Percentiles rank a stretch among this genome's conserved stretches.
Conservation (phyloP, 1,140 invertebrate genomes). For the Lamellibrachia luymesi region DNA sequence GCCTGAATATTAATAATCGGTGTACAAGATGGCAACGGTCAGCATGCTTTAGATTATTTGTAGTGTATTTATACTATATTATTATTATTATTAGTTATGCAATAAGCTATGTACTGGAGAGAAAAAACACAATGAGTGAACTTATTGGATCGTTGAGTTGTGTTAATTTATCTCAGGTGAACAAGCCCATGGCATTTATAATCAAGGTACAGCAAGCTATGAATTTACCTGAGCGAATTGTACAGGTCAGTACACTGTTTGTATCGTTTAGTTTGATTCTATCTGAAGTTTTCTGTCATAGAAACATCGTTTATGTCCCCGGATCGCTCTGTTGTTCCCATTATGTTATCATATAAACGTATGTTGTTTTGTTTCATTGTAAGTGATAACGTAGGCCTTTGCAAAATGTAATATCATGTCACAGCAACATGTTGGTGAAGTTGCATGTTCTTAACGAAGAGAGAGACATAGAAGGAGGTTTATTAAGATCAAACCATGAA, state of each 20-base stretch:
- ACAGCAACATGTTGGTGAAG: neutral
- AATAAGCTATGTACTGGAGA: neutral
- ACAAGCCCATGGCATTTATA: slow-evolving; percentile 3
- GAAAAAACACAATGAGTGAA: neutral
- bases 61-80: neutral
- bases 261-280: neutral
- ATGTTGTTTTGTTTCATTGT: neutral
- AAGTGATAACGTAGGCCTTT: neutral
- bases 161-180: slow-evolving; percentile 6
- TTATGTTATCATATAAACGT: neutral
- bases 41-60: no score
- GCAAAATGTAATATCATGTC: neutral
- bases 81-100: neutral
- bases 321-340: no score
- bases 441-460: no score
- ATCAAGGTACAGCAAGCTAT: slow-evolving; percentile 17
- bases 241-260: neutral
- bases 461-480: no score
- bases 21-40: no score
- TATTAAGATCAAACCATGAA: no score
- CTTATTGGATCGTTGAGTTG: neutral
- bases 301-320: no score
- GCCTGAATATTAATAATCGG: no score
- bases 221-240: slow-evolving; percentile 20
- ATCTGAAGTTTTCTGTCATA: neutral